Percentiles rank a stretch among this genome's conserved stretches.
phyloP scores from a whole-genome alignment of 1,140 invertebrate genomes.

The Drosophila simulans region DNA sequence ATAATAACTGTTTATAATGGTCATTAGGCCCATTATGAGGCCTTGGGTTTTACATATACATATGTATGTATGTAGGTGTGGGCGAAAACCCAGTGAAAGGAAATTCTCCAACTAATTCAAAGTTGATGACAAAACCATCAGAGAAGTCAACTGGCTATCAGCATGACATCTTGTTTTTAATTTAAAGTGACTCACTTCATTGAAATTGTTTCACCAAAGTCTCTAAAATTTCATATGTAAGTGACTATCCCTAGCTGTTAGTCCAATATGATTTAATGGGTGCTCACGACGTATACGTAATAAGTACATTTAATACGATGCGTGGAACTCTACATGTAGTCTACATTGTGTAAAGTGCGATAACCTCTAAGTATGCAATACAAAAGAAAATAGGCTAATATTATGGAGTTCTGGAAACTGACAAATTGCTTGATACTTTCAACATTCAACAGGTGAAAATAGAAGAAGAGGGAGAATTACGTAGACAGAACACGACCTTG shows the following conservation, averaged over 20 bases:
- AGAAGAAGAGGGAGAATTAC: neutral
- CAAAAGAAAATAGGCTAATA: neutral
- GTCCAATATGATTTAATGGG: neutral
- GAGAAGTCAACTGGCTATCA: constrained; percentile 6
- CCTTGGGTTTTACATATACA: constrained; percentile 17
- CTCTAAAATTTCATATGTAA: neutral
- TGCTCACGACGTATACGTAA: constrained; percentile 14
- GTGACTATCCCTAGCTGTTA: neutral
- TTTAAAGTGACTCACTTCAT: neutral
- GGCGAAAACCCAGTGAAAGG: constrained; percentile 1
- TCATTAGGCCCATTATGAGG: constrained; percentile 12
- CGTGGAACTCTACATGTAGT: constrained; percentile 3
- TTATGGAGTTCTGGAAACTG: neutral
- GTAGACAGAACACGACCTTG: neutral
- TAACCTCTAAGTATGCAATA: constrained; percentile 29
- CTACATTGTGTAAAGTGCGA: neutral
- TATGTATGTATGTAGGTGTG: neutral
- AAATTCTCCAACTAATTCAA: neutral
- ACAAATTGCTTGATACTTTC: neutral
- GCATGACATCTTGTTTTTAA: constrained; percentile 1
- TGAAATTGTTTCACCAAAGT: constrained; percentile 2
- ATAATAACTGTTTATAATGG: constrained; percentile 13
- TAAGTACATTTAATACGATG: neutral
- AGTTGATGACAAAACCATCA: neutral
- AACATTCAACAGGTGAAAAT: neutral